Percentiles rank a stretch among this genome's conserved stretches.
Conservation (phyloP, 1,140 invertebrate species). For the Aphidius ervi region DNA sequence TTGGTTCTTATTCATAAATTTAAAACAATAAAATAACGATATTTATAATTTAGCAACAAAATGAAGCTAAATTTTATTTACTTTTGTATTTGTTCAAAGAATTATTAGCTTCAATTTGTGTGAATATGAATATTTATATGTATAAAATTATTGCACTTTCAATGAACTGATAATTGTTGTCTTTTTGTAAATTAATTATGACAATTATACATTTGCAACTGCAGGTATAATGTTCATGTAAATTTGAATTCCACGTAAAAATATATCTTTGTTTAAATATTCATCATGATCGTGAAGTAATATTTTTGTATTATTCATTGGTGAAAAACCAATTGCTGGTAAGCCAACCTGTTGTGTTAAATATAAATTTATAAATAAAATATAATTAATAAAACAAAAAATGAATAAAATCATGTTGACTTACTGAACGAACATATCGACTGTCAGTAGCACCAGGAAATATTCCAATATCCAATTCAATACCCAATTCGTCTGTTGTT, state of each 20-base stretch:
- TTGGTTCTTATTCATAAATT: conserved; percentile 48
- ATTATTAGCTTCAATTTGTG: no score
- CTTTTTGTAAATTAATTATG: background rate
- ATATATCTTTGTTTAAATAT: conserved; percentile 66
- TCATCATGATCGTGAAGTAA: conserved; percentile 75
- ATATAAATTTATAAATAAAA: conserved; percentile 1
- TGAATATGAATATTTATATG: no score
- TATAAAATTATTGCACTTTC: no score
- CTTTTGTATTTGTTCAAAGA: no score
- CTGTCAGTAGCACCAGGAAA: conserved; percentile 81
- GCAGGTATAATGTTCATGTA: conserved; percentile 59
- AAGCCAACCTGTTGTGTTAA: conserved; percentile 53
- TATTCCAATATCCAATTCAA: conserved; percentile 64
- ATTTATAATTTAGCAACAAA: no score
- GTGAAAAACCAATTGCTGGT: conserved; percentile 69
- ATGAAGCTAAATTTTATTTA: no score
- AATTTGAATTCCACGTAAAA: conserved; percentile 66
- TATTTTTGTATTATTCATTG: conserved; percentile 71
- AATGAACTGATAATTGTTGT: no score
- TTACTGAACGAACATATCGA: conserved; percentile 62
- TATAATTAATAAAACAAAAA: background rate
- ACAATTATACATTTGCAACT: conserved; percentile 51
- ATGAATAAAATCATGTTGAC: background rate
- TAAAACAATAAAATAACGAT: no score
- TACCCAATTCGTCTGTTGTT: conserved; percentile 52